Evolutionary conservation across 92 coral and sea anemone genomes (phyloP).

Genomic region (Hydrozoanthus gracilis): DNA sequence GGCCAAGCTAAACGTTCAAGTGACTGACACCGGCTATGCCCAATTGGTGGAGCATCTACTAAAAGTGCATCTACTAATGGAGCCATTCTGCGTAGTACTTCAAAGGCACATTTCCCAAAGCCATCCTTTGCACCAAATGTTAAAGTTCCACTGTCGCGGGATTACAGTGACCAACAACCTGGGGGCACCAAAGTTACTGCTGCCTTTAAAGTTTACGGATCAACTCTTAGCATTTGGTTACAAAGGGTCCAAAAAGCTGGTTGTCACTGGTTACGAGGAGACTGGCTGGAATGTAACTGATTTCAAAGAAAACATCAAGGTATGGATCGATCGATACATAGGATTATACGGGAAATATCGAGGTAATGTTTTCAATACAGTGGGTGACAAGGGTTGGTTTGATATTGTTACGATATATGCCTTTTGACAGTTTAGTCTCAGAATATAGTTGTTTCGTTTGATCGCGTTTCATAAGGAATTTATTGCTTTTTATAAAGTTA

Average conservation of each 20-base stretch:
- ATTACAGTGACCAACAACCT: conserved; percentile 29
- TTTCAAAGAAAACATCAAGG: conserved; percentile 51
- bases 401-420: too few relatives aligned
- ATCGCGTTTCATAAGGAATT: too few relatives aligned
- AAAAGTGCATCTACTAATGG: conserved; percentile 12
- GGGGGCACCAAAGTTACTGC: conserved; percentile 34
- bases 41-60: neutral
- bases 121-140: conserved; percentile 34
- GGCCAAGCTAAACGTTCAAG: conserved; percentile 21
- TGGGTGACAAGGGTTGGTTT: too few relatives aligned
- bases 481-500: too few relatives aligned
- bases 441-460: too few relatives aligned
- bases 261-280: conserved; percentile 33
- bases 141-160: conserved; percentile 25
- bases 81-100: too few relatives aligned
- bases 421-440: too few relatives aligned
- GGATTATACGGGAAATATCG: too few relatives aligned
- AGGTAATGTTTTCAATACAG: too few relatives aligned
- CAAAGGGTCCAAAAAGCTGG: conserved; percentile 39
- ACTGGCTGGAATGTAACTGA: conserved; percentile 49
- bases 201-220: conserved; percentile 12
- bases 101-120: conserved; percentile 18
- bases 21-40: conserved; percentile 9
- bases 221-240: conserved; percentile 51
- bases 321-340: neutral